Evolutionary conservation across 1,140 invertebrate genomes (phyloP), one percentile per base, ranked within the genome.

Genomic region (Leptinotarsa lineolata): DNA sequence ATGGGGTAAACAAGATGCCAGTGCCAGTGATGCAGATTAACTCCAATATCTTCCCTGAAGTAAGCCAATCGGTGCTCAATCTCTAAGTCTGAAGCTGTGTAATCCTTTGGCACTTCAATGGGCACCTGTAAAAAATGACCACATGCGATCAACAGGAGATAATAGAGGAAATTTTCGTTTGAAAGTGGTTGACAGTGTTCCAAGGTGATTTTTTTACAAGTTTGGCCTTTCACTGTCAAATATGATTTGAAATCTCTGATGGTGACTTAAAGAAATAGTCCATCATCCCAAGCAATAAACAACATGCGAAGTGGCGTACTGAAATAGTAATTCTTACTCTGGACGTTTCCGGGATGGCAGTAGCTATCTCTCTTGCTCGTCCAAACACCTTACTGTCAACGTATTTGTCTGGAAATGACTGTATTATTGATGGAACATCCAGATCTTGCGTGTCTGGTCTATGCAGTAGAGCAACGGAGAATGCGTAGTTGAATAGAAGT

Each of bases 351-450:
- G 87, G 85, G 6, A 90, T 89, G 12, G 92, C 85, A 24, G 87
- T 89, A 12, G 89, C 86, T 83, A 91, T 89, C 80, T 93, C 91
- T 30, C 90, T 87, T 0, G 90, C 89, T 58, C 86, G 82, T 0
- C 87, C 81, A 81, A 93, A 91, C 6, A 93, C 88, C 65, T 89
- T 87, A 4, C 90, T 88, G 77, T 93, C 91, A 78, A 94, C 85
- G 81, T 90, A 94, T 79, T 93, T 92, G 72, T 92, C 92, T 2
- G 92, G 92, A 79, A 94, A 93, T 18, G 88, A 85, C 78, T 92
- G 90, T 45, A 87, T 85, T 46, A 93, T 87, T 0, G 89, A 88
- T 1, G 92, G 92, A 70, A 94, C 81, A 59, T 79, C 72, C 2
- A 79, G 20, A 72, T 76, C 70, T 22, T 72, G 63, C 3, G 79